Conservation (phyloP, 1,140 invertebrate genomes). For the Nebria ingens region DNA sequence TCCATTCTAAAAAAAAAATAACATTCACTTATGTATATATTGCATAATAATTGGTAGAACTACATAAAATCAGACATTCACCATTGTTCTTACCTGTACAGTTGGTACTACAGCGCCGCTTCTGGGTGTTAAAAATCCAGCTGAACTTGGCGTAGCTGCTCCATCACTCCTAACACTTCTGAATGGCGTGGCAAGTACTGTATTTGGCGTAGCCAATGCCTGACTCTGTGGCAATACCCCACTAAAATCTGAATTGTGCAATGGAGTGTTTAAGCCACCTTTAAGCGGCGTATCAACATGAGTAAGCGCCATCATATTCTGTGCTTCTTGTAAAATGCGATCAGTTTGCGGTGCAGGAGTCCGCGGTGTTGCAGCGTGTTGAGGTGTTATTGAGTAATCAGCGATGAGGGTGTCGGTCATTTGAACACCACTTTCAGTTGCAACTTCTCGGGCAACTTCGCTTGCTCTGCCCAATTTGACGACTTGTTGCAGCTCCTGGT, state of each 20-base stretch:
- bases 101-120: slow-evolving; percentile 33
- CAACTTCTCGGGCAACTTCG: slow-evolving; percentile 85
- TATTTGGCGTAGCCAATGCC: slow-evolving; percentile 83
- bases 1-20: slow-evolving; percentile 11
- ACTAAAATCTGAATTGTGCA: slow-evolving; percentile 81
- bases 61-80: slow-evolving; percentile 27
- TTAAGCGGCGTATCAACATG: slow-evolving; percentile 97
- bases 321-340: slow-evolving; percentile 79
- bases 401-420: slow-evolving; percentile 80
- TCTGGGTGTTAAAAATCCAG: slow-evolving; percentile 39
- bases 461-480: slow-evolving; percentile 94
- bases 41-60: slow-evolving; percentile 26
- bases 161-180: slow-evolving; percentile 44
- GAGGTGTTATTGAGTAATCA: slow-evolving; percentile 82
- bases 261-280: slow-evolving; percentile 87
- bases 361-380: slow-evolving; percentile 66
- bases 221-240: slow-evolving; percentile 66
- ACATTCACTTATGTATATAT: slow-evolving; percentile 4
- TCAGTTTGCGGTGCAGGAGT: slow-evolving; percentile 73
- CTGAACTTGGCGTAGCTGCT: slow-evolving; percentile 36
- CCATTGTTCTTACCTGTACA: slow-evolving; percentile 18
- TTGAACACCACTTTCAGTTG: slow-evolving; percentile 68
- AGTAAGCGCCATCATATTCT: slow-evolving; percentile 95
- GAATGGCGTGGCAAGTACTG: slow-evolving; percentile 87
- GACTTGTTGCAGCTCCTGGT: slow-evolving; percentile 83